A percentile compares a stretch with the other conserved stretches of the same genome.
Evolutionary conservation across 1,140 invertebrate genomes (phyloP).

Genomic region (Sitodiplosis mosellana): DNA sequence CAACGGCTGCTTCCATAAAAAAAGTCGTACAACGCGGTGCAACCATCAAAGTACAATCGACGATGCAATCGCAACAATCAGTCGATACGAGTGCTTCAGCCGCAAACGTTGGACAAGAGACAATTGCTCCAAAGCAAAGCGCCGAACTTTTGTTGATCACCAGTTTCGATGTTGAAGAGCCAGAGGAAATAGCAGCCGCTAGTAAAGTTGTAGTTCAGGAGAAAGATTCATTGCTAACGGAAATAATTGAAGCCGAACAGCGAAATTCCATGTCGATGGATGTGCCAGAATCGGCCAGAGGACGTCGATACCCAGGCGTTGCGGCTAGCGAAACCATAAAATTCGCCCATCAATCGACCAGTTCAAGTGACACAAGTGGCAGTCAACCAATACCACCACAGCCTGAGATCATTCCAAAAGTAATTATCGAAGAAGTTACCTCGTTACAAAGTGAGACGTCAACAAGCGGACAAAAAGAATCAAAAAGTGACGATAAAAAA

Average conservation of each 20-base stretch:
- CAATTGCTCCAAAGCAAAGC: too few species aligned
- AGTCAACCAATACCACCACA: too few species aligned
- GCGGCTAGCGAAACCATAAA: too few species aligned
- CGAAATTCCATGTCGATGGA: neutral
- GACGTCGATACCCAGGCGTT: too few species aligned
- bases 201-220: constrained; percentile 9
- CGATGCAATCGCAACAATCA: neutral
- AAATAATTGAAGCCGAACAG: neutral
- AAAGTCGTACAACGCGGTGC: neutral
- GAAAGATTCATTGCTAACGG: neutral
- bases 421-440: neutral
- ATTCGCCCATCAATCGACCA: too few species aligned
- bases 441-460: neutral
- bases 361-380: too few species aligned
- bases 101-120: too few species aligned
- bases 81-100: too few species aligned
- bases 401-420: too few species aligned
- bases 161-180: constrained; percentile 1
- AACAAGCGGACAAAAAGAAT: neutral
- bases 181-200: constrained; percentile 15
- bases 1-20: neutral
- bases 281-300: too few species aligned
- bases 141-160: too few species aligned
- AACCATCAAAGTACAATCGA: neutral
- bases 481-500: neutral